phyloP scores from a whole-genome alignment of 2,113 vertebrate species.

The Hippolais icterina region DNA sequence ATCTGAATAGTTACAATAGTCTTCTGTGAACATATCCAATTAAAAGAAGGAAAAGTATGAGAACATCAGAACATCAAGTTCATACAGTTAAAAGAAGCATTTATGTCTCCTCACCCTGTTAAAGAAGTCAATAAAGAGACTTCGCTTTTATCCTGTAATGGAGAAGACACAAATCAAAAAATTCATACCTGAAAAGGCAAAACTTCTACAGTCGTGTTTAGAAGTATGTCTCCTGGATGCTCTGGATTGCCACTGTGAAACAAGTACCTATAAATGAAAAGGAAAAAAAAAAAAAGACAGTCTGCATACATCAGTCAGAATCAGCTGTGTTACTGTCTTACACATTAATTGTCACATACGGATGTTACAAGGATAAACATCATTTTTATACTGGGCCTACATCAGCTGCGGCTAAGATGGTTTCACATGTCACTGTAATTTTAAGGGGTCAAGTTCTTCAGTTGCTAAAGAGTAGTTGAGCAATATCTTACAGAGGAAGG shows the following conservation, averaged over 20 bases:
- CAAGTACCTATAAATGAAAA: slow-evolving; percentile 83
- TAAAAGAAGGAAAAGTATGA: not conserved
- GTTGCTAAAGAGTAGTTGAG: not conserved
- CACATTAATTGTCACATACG: not conserved
- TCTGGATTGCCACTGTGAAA: slow-evolving; percentile 97
- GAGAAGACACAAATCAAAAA: not conserved
- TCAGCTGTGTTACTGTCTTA: not conserved
- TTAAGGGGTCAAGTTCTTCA: not conserved
- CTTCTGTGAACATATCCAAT: not conserved
- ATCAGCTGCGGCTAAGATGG: not conserved
- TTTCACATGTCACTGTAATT: not conserved
- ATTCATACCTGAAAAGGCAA: slow-evolving; percentile 86
- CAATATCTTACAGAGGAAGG: not conserved
- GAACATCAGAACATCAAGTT: not conserved
- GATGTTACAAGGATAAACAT: not conserved
- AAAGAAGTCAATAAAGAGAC: not conserved
- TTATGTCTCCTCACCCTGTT: not conserved
- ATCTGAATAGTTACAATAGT: not conserved
- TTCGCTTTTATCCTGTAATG: not conserved
- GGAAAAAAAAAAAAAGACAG: not conserved
- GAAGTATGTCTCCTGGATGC: slow-evolving; percentile 91
- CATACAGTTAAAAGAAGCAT: not conserved
- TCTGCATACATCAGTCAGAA: not conserved
- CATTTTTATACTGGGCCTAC: not conserved
- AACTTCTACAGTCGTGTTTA: slow-evolving; percentile 94